Evolutionary conservation across 2,888 invertebrate genomes (phyloP).

Genomic region (Aplocera efformata): DNA sequence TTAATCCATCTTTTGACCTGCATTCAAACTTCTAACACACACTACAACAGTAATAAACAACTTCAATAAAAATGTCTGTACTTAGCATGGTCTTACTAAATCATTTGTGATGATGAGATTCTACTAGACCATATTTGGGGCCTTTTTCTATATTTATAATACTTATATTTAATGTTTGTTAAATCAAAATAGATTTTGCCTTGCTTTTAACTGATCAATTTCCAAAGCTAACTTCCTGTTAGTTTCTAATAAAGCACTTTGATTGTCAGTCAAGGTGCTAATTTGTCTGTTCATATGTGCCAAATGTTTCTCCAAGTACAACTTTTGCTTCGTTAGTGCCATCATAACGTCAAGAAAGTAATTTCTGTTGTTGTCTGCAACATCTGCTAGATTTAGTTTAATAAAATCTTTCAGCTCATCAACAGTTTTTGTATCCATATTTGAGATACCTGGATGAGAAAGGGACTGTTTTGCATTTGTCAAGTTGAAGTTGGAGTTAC

Average conservation of each 20-base stretch:
- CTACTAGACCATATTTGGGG: slow-evolving; percentile 2
- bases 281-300: slow-evolving; percentile 55
- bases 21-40: too few species aligned
- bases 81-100: too few species aligned
- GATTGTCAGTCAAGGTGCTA: slow-evolving; percentile 54
- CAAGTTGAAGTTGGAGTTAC: slow-evolving; percentile 39
- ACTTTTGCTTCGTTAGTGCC: slow-evolving; percentile 70
- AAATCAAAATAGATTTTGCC: slow-evolving; percentile 34
- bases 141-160: background rate
- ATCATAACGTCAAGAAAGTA: slow-evolving; percentile 73
- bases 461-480: slow-evolving; percentile 39
- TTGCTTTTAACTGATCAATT: slow-evolving; percentile 66
- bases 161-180: background rate
- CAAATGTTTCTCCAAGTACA: slow-evolving; percentile 69
- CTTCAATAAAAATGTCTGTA: too few species aligned
- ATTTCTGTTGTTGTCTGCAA: slow-evolving; percentile 65
- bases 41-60: too few species aligned
- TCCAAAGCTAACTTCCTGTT: slow-evolving; percentile 72
- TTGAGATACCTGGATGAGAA: slow-evolving; percentile 24
- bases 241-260: slow-evolving; percentile 67
- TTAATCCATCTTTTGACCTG: too few species aligned
- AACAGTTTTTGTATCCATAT: slow-evolving; percentile 43
- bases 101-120: too few species aligned
- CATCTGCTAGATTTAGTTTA: slow-evolving; percentile 57
- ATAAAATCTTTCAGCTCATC: slow-evolving; percentile 71